These are phyloP conservation scores for Anseranas semipalmata DNA, from an alignment of 2,113 vertebrate species.

Conservation along the genomic window DNA sequence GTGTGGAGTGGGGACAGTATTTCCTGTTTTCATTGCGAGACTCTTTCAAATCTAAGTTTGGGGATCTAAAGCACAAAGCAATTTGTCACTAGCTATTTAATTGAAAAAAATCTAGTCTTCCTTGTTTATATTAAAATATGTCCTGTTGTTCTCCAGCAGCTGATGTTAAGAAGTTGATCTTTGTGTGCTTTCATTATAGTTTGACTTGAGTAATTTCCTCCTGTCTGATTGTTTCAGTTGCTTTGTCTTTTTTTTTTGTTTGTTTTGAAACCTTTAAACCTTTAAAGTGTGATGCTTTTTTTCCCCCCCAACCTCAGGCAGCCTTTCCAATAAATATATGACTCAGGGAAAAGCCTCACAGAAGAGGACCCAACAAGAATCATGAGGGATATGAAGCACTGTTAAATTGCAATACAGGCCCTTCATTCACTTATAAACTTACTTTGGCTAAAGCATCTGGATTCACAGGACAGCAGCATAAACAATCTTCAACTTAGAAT, in stretches of 20 bases:
- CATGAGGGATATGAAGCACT: constrained; percentile 71
- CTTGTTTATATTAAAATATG: not conserved
- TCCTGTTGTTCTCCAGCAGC: not conserved
- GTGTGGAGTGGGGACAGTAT: not conserved
- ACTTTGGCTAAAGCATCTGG: constrained; percentile 55
- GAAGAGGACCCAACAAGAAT: constrained; percentile 88
- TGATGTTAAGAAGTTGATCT: not conserved
- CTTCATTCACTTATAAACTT: constrained; percentile 48
- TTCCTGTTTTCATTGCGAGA: not conserved
- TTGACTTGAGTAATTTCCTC: not conserved
- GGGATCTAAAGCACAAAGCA: not conserved
- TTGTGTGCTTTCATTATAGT: not conserved
- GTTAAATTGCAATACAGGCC: constrained; percentile 47
- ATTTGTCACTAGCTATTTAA: not conserved
- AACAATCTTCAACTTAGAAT: constrained; percentile 46
- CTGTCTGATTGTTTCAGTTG: not conserved
- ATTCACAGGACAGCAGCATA: constrained; percentile 72
- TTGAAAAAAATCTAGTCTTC: not conserved
- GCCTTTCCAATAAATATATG: constrained; percentile 85
- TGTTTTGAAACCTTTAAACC: not conserved
- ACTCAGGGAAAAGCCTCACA: constrained; percentile 85
- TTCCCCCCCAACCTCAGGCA: constrained; percentile 77
- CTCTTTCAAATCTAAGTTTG: not conserved
- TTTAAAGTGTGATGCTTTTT: constrained; percentile 37
- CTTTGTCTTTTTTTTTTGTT: not conserved